Percentiles rank a stretch among this genome's conserved stretches.
These are phyloP conservation scores for Caenorhabditis doughertyi DNA, from an alignment of 2,888 invertebrate species.

Conservation along the genomic window DNA sequence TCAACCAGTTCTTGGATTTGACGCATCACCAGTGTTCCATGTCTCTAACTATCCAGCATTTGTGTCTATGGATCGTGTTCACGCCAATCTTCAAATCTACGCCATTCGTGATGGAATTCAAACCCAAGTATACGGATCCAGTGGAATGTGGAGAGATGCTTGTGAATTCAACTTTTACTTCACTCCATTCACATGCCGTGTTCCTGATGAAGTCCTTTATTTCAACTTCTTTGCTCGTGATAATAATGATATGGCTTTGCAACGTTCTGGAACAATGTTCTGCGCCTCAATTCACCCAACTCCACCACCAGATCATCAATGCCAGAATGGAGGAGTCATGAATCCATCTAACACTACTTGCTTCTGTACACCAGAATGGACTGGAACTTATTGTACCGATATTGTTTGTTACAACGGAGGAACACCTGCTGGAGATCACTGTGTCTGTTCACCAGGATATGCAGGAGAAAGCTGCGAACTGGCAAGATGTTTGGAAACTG, in stretches of 20 bases:
- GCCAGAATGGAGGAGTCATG: conserved; percentile 77
- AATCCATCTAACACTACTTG: conserved; percentile 73
- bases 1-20: conserved; percentile 65
- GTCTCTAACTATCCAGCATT: conserved; percentile 65
- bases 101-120: conserved; percentile 67
- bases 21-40: conserved; percentile 63
- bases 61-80: conserved; percentile 63
- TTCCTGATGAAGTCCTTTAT: conserved; percentile 73
- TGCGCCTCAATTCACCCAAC: conserved; percentile 71
- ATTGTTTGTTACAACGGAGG: conserved; percentile 76
- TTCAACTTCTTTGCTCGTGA: conserved; percentile 77
- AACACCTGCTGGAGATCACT: conserved; percentile 65
- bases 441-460: conserved; percentile 73
- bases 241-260: conserved; percentile 68
- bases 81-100: conserved; percentile 70
- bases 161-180: conserved; percentile 77
- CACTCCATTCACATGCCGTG: conserved; percentile 73
- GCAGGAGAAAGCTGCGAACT: conserved; percentile 71
- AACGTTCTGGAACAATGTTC: conserved; percentile 76
- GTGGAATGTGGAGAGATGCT: conserved; percentile 73
- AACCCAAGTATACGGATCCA: conserved; percentile 72
- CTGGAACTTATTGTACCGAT: conserved; percentile 73
- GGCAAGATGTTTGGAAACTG: conserved; percentile 69
- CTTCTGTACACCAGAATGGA: conserved; percentile 73
- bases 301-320: conserved; percentile 69